These are phyloP conservation scores for Labeo calbasu DNA, from an alignment of 2,797 vertebrate genomes.

Conservation along the genomic window DNA sequence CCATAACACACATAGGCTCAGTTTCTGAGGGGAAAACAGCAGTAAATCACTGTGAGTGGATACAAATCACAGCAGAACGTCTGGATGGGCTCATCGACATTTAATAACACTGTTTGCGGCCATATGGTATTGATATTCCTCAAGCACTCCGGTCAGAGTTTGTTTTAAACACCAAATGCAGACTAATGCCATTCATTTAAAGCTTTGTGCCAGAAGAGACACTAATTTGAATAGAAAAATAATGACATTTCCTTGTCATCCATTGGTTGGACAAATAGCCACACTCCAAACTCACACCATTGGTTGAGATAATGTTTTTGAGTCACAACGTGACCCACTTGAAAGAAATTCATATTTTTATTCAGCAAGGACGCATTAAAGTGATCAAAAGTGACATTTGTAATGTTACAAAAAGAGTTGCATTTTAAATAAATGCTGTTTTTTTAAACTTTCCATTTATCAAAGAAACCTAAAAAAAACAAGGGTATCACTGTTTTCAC, in stretches of 20 bases:
- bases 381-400: background rate
- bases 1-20: slow-evolving; percentile 40
- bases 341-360: background rate
- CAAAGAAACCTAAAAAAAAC: no score
- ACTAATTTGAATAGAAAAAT: background rate
- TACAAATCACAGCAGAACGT: slow-evolving; percentile 44
- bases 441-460: background rate
- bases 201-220: background rate
- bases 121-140: slow-evolving; percentile 16
- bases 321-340: background rate
- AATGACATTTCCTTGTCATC: background rate
- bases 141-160: slow-evolving; percentile 1
- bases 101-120: background rate
- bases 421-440: background rate
- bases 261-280: background rate
- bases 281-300: no score
- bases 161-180: background rate
- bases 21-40: slow-evolving; percentile 58
- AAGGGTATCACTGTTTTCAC: background rate
- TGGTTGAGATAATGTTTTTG: no score
- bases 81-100: slow-evolving; percentile 28
- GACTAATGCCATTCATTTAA: background rate
- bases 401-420: background rate
- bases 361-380: background rate
- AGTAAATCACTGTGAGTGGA: slow-evolving; percentile 63